Base-by-base conservation (phyloP, 2,797 vertebrate genomes). In the Bryconaethiops microstoma region DNA sequence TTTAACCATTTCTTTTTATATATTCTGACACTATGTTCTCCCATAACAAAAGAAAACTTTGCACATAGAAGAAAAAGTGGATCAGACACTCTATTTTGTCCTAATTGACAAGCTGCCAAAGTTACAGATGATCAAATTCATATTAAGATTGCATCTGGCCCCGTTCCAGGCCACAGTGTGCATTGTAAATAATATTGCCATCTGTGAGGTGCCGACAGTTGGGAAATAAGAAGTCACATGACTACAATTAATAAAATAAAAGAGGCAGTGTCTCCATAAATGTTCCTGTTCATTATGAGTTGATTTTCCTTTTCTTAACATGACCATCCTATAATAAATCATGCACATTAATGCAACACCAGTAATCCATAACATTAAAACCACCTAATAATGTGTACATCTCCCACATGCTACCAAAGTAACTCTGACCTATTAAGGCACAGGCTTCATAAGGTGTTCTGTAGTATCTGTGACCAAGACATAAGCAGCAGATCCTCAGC, bases 61-160 rank as follows among this genome's bases (percentile, higher is more conserved):
- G 17, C 23, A 12, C 16, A n/a, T 9, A 65, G 35, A 40, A 67
- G 19, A 76, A 59, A 76, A 64, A 71, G 79, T 67, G 86, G 79
- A 42, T 42, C 59, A 69, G 17, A 23, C 64, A 82, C 68, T 63
- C 82, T 82, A 84, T 84, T 82, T 64, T 65, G 77, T 82, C 91
- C 87, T 83, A 83, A 90, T 89, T 86, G 90, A 90, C 89, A 88
- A 82, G 85, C 88, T 86, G 92, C 88, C 88, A 90, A 86, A 90
- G 89, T 91, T 92, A 82, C 92, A 92, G 92, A 92, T 88, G 91
- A 94, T 93, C 88, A 90, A 88, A 88, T 81, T 88, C 77, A 74
- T 88, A 87, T 93, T 90, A 91, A 87, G 89, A 76, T 79, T 55
- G 86, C 88, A 86, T 87, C 86, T 93, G 93, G 93, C 91, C 25